Evolutionary conservation across 2,113 vertebrate species (phyloP).

Genomic region (Laticauda colubrina): DNA sequence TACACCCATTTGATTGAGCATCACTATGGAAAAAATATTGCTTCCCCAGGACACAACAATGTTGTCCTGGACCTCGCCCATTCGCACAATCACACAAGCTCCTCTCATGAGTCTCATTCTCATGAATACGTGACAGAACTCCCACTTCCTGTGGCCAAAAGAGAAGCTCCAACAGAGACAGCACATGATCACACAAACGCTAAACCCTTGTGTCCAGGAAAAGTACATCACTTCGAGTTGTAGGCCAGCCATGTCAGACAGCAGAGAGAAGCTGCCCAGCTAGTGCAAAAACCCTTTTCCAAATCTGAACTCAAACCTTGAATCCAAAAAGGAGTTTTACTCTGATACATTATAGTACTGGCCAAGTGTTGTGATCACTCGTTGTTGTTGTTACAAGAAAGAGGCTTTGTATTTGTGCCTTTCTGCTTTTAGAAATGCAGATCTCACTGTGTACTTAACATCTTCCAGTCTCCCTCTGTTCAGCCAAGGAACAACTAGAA

Average conservation of each 20-base stretch:
- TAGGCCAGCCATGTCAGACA: background rate
- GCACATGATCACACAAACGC: background rate
- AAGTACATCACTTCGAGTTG: conserved; percentile 64
- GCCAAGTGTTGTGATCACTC: conserved; percentile 11
- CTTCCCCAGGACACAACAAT: conserved; percentile 15
- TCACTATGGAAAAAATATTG: conserved; percentile 37
- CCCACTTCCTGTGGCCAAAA: conserved; percentile 8
- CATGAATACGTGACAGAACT: background rate
- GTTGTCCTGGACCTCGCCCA: conserved; percentile 56
- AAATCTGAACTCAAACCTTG: background rate
- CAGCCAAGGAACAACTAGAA: background rate
- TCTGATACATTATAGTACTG: background rate
- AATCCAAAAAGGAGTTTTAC: background rate
- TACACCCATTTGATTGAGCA: conserved; percentile 28
- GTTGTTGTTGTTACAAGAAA: background rate
- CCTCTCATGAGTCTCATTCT: conserved; percentile 26
- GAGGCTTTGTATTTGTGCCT: background rate
- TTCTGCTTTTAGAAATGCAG: background rate
- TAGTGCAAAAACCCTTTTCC: background rate
- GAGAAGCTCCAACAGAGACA: conserved; percentile 20
- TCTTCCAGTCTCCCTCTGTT: background rate
- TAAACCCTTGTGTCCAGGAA: conserved; percentile 63
- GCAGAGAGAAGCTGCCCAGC: background rate
- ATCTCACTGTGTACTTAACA: background rate
- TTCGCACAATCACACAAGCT: conserved; percentile 22